Conservation (phyloP, 1,140 invertebrate genomes). For the Sitophilus oryzae region DNA sequence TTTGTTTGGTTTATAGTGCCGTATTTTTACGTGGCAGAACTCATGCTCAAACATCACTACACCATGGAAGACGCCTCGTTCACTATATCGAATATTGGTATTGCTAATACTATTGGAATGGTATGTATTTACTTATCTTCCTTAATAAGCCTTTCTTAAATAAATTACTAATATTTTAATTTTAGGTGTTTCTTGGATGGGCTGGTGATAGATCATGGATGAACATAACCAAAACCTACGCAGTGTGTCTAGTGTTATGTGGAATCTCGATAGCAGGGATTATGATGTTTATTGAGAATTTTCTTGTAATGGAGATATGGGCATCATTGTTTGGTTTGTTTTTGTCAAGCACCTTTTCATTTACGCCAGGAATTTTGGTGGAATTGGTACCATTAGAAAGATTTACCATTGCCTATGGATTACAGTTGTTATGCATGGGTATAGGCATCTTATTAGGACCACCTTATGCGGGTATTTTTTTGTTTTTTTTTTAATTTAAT, state of each 20-base stretch:
- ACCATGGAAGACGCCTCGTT: slow-evolving; percentile 66
- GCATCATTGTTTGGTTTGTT: slow-evolving; percentile 72
- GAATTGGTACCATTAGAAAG: slow-evolving; percentile 70
- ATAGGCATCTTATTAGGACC: slow-evolving; percentile 56
- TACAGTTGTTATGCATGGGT: slow-evolving; percentile 81
- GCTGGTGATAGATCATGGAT: slow-evolving; percentile 84
- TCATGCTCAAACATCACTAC: slow-evolving; percentile 57
- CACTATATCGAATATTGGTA: slow-evolving; percentile 74
- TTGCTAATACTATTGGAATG: slow-evolving; percentile 86
- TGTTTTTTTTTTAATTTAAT: no score
- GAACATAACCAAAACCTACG: slow-evolving; percentile 75
- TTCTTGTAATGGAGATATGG: slow-evolving; percentile 52
- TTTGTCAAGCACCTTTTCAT: slow-evolving; percentile 81
- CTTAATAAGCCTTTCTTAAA: neutral
- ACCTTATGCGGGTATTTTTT: slow-evolving; percentile 51
- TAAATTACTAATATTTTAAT: neutral
- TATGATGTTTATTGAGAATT: slow-evolving; percentile 60
- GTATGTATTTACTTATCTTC: slow-evolving; percentile 48
- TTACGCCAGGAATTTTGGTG: slow-evolving; percentile 81
- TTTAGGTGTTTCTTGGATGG: slow-evolving; percentile 77
- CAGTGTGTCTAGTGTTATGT: slow-evolving; percentile 67
- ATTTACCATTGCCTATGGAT: slow-evolving; percentile 84
- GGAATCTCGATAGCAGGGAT: slow-evolving; percentile 66
- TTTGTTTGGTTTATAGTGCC: slow-evolving; percentile 88
- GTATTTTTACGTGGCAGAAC: slow-evolving; percentile 81